Base-by-base conservation (phyloP, 2,113 vertebrate genomes). In the Furnarius figulus region DNA sequence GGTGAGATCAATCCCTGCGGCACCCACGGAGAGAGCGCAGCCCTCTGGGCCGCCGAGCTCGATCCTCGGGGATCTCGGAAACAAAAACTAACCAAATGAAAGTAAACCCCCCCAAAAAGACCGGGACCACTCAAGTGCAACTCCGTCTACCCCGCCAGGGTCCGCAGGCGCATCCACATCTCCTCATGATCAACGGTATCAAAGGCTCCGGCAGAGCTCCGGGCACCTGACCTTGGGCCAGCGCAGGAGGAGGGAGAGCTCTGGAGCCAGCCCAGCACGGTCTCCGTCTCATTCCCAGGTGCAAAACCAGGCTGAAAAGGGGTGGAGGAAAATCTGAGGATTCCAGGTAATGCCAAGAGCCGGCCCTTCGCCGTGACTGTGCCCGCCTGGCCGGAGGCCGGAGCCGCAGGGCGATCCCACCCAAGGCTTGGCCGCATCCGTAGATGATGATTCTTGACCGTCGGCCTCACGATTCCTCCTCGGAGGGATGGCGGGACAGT, bases 91-190 rank as follows among this genome's bases (percentile, higher is more conserved):
- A 63, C 25, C 37, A 61, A 61, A 19, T 37, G 20, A 19, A 53
- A 82, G 10, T 46, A 12, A 44, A 33, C 20, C 53, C 13, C 33
- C 56, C 52, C 56, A 24, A 35, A 35, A 50, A 27, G 14, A 56
- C 56, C 56, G 22, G 56, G 56, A 35, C 8, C 56, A 27, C 49
- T 50, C 49, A 56, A 97, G 96, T 40, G 86, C 96, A 86, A 93
- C 93, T 96, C 93, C 96, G 22, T 96, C 96, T 97, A 92, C 96
- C 96, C 96, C 91, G 95, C 96, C 94, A 96, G 96, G 96, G 86
- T 96, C 94, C 91, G 88, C 96, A 96, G 96, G 96, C 91, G 58
- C 93, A 49, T 63, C 96, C 89, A 71, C 96, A 89, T 66, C 93
- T 91, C 96, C 94, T 95, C 94, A 83, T 90, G 93, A 93, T 67